A percentile compares a stretch with the other conserved stretches of the same genome.
Evolutionary conservation across 2,888 invertebrate genomes (phyloP).

Genomic region (Cataglyphis livida): DNA sequence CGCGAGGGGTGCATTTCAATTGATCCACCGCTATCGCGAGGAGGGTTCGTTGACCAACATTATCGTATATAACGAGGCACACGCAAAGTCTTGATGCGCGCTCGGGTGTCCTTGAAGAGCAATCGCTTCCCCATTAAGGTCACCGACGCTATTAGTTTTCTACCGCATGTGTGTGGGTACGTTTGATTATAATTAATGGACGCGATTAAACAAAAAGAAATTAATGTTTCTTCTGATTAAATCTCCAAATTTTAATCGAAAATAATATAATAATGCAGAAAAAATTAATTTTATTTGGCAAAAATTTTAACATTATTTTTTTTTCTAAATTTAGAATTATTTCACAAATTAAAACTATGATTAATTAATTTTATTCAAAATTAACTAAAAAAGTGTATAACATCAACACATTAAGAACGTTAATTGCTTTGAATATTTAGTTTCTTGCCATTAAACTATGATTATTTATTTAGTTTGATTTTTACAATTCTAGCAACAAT

Average conservation of each 20-base stretch:
- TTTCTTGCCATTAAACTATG: not conserved
- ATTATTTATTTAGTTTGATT: not conserved
- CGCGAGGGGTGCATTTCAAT: conserved; percentile 73
- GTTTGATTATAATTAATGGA: conserved; percentile 23
- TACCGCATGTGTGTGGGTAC: not conserved
- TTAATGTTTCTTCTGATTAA: not conserved
- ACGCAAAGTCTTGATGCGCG: conserved; percentile 51
- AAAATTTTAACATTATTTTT: not conserved
- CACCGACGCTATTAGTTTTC: not conserved
- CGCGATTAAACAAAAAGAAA: not conserved
- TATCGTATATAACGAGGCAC: conserved; percentile 56
- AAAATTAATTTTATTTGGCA: not conserved
- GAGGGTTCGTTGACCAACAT: conserved; percentile 72
- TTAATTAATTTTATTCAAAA: not conserved
- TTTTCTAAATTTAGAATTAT: conserved; percentile 10
- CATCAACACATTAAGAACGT: not conserved
- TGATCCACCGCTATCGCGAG: conserved; percentile 62
- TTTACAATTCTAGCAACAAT: not conserved
- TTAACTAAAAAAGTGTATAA: not conserved
- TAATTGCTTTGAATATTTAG: not conserved
- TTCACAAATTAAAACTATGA: not conserved
- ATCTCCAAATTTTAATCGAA: conserved; percentile 1
- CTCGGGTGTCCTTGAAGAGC: conserved; percentile 50
- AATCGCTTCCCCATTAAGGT: conserved; percentile 60
- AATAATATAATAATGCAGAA: not conserved